Conservation (phyloP, 2,888 invertebrate genomes). For the Cheilosia grossa region DNA sequence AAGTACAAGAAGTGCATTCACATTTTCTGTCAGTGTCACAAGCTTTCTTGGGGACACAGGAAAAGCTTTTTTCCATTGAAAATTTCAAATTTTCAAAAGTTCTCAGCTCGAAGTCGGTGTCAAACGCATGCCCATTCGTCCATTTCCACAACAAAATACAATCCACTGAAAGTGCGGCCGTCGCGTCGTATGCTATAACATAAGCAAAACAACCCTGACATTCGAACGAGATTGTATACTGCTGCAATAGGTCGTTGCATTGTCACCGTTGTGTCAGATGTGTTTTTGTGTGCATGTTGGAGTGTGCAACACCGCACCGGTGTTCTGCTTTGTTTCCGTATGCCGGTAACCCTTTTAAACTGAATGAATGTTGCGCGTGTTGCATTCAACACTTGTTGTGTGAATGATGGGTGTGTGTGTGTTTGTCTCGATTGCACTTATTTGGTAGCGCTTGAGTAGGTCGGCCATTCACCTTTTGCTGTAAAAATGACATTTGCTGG, state of each 20-base stretch:
- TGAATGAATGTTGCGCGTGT: slow-evolving; percentile 46
- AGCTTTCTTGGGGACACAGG: slow-evolving; percentile 21
- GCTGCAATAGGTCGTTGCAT: background rate
- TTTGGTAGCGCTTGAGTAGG: slow-evolving; percentile 83
- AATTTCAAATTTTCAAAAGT: slow-evolving; percentile 28
- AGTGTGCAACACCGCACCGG: slow-evolving; percentile 6
- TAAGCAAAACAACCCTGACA: slow-evolving; percentile 61
- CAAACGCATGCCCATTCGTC: slow-evolving; percentile 50
- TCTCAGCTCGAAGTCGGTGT: slow-evolving; percentile 45
- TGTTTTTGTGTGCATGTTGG: slow-evolving; percentile 16
- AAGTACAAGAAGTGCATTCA: slow-evolving; percentile 20
- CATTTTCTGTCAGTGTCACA: slow-evolving; percentile 39
- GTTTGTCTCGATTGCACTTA: background rate
- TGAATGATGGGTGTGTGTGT: slow-evolving; percentile 41
- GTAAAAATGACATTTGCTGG: background rate
- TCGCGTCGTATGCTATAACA: slow-evolving; percentile 2
- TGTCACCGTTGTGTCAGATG: background rate
- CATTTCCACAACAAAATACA: slow-evolving; percentile 25
- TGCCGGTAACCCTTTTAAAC: slow-evolving; percentile 30
- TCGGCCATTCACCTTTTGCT: slow-evolving; percentile 83
- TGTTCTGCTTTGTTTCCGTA: slow-evolving; percentile 58
- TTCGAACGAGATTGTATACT: slow-evolving; percentile 51
- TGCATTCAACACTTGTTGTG: slow-evolving; percentile 73
- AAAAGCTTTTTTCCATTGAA: slow-evolving; percentile 15
- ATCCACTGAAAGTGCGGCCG: background rate